phyloP scores from a whole-genome alignment of 2,113 vertebrate genomes.

The Anhinga anhinga region DNA sequence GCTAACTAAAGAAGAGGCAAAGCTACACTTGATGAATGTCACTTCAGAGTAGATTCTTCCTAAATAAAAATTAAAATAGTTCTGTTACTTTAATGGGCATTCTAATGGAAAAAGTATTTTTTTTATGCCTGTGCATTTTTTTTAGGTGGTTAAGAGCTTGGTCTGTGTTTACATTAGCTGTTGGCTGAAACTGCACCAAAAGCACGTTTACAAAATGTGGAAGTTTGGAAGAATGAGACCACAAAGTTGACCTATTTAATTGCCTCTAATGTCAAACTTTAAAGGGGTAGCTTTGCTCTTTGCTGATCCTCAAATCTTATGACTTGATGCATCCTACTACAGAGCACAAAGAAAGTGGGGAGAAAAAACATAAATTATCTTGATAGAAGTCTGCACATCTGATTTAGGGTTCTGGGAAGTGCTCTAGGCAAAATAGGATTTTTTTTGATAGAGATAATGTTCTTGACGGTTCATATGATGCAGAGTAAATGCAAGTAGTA shows the following conservation, averaged over 20 bases:
- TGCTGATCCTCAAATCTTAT: background rate
- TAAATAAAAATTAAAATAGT: slow-evolving; percentile 4
- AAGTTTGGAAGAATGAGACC: background rate
- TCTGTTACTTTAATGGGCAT: slow-evolving; percentile 1
- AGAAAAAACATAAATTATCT: background rate
- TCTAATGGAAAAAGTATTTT: slow-evolving; percentile 1
- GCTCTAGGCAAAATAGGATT: background rate
- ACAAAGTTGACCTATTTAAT: background rate
- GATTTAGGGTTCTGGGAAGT: background rate
- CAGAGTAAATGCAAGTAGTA: slow-evolving; percentile 9
- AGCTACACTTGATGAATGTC: slow-evolving; percentile 22
- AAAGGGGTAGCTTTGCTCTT: background rate
- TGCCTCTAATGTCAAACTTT: background rate
- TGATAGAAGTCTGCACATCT: background rate
- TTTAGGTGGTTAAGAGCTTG: background rate
- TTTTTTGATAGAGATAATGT: background rate
- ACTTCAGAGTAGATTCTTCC: slow-evolving; percentile 24
- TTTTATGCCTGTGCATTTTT: background rate
- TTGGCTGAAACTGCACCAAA: slow-evolving; percentile 7
- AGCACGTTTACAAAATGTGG: background rate
- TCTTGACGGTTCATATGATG: background rate
- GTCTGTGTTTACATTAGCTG: background rate
- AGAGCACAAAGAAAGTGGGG: background rate
- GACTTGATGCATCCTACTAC: background rate
- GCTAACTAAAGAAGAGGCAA: slow-evolving; percentile 56